Evolutionary conservation across 2,797 vertebrate genomes (phyloP).

Genomic region (Manis pentadactyla): DNA sequence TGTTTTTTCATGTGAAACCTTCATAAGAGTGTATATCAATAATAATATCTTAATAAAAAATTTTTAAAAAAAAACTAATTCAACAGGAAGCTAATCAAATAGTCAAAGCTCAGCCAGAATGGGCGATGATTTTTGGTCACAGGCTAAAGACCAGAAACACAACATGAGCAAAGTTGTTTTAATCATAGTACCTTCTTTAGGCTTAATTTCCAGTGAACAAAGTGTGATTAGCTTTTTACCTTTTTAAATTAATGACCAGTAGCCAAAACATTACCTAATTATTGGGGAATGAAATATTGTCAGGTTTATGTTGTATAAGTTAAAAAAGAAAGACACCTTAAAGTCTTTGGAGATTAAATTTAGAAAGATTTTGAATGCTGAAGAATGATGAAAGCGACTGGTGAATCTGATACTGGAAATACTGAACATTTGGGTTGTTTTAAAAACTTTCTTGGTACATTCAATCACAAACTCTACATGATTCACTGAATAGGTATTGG

Average conservation of each 20-base stretch:
- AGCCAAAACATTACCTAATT: constrained; percentile 57
- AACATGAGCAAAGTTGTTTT: constrained; percentile 16
- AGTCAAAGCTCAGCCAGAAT: neutral
- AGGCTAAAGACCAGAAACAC: neutral
- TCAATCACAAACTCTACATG: neutral
- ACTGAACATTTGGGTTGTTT: neutral
- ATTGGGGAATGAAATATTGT: constrained; percentile 19
- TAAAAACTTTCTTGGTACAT: neutral
- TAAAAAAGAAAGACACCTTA: constrained; percentile 38
- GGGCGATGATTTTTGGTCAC: neutral
- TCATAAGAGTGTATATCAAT: too few relatives aligned
- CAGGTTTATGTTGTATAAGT: constrained; percentile 58
- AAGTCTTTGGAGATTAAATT: constrained; percentile 48
- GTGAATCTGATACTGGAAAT: neutral
- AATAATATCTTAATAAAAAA: too few relatives aligned
- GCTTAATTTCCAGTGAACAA: constrained; percentile 42
- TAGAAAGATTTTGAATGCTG: constrained; percentile 43
- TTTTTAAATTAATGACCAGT: constrained; percentile 65
- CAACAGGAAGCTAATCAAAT: neutral
- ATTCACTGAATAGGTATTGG: constrained; percentile 29
- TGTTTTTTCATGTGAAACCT: too few relatives aligned
- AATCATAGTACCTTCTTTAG: neutral
- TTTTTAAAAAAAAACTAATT: constrained; percentile 12
- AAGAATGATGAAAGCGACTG: neutral
- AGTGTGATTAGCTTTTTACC: neutral